phyloP scores from a whole-genome alignment of 2,113 vertebrate genomes.

The Pteruthius melanotis region DNA sequence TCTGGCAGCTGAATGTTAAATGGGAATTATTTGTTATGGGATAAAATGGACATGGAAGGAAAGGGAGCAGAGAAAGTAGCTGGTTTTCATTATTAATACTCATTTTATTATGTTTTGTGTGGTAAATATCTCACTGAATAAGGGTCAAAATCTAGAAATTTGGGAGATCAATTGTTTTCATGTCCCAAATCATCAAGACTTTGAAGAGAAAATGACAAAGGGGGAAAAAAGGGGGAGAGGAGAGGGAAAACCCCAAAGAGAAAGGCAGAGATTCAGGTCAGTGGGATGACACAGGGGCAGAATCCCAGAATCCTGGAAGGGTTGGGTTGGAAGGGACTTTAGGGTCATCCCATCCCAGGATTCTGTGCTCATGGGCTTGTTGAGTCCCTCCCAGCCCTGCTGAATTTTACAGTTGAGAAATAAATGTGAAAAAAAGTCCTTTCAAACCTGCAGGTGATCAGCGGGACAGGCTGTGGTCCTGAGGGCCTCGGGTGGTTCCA shows the following conservation, averaged over 20 bases:
- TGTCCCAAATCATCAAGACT: background rate
- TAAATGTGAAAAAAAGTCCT: background rate
- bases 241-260: background rate
- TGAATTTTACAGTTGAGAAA: background rate
- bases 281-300: background rate
- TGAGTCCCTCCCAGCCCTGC: accelerated
- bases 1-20: background rate
- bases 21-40: background rate
- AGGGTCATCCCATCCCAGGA: background rate
- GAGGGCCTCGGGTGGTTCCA: background rate
- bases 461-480: background rate
- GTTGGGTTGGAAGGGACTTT: background rate
- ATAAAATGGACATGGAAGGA: background rate
- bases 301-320: background rate
- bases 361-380: background rate
- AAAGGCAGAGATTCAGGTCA: background rate
- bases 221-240: background rate
- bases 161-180: background rate
- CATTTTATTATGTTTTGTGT: background rate
- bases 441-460: background rate
- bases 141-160: background rate
- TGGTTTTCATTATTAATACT: background rate
- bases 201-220: background rate
- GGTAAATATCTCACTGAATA: background rate
- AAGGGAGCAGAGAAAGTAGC: background rate